Evolutionary conservation across 2,113 vertebrate species (phyloP).

Genomic region (Empidonax traillii): DNA sequence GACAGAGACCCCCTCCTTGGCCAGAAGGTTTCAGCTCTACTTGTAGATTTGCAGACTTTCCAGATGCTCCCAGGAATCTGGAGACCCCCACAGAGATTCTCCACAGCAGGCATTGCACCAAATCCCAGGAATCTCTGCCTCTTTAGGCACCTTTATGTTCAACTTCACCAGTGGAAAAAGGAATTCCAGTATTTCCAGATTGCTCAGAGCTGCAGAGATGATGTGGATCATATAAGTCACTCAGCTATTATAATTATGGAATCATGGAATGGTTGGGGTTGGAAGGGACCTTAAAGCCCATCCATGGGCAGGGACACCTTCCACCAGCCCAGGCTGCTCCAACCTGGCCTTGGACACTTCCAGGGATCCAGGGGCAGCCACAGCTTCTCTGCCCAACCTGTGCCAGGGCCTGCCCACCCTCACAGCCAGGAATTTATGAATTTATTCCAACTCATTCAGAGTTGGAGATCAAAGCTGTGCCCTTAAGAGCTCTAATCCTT

Average conservation of each 20-base stretch:
- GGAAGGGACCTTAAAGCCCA: neutral
- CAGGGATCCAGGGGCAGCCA: neutral
- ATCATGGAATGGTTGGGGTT: neutral
- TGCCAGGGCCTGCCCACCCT: neutral
- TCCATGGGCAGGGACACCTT: neutral
- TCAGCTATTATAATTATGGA: neutral
- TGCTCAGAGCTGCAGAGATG: neutral
- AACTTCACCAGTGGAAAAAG: neutral
- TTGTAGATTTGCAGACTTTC: neutral
- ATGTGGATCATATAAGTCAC: accelerated
- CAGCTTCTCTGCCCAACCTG: neutral
- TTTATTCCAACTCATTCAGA: neutral
- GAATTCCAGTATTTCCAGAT: neutral
- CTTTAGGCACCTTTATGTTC: neutral
- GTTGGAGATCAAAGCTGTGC: neutral
- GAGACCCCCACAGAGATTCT: neutral
- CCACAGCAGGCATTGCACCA: neutral
- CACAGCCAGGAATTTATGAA: neutral
- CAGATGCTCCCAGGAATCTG: neutral
- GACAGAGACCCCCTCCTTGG: neutral
- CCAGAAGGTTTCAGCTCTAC: neutral
- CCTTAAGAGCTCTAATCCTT: neutral
- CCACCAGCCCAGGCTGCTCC: neutral
- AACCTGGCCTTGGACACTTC: neutral
- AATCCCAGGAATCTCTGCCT: neutral